Conservation (phyloP, 2,888 invertebrate species). For the Bruchidius siliquastri region DNA sequence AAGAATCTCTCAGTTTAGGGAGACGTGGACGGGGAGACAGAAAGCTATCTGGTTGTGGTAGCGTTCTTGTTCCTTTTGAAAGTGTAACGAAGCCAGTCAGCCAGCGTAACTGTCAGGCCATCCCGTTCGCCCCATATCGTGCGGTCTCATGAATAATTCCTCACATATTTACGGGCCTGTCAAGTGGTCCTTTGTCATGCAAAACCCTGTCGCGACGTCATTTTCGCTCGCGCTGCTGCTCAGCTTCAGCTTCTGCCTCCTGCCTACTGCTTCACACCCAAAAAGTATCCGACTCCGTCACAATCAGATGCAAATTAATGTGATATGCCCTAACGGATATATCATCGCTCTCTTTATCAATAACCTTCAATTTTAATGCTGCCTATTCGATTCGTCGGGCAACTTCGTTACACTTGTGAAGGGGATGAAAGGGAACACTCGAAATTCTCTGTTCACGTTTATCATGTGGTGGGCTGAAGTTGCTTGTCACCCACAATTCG, state of each 20-base stretch:
- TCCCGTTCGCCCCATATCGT: slow-evolving; percentile 43
- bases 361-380: neutral
- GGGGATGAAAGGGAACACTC: neutral
- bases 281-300: slow-evolving; percentile 40
- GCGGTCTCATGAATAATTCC: slow-evolving; percentile 50
- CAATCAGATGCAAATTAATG: slow-evolving; percentile 26
- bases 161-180: slow-evolving; percentile 50
- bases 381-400: neutral
- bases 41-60: neutral
- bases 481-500: no score
- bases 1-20: neutral
- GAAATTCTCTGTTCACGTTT: no score
- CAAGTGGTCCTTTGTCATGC: slow-evolving; percentile 51
- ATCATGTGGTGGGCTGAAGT: no score
- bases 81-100: slow-evolving; percentile 42
- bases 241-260: slow-evolving; percentile 24
- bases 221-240: slow-evolving; percentile 46
- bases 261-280: slow-evolving; percentile 8
- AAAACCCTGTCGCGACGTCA: slow-evolving; percentile 50
- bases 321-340: slow-evolving; percentile 1
- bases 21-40: neutral
- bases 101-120: slow-evolving; percentile 41
- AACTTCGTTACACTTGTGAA: neutral
- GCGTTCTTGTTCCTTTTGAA: slow-evolving; percentile 39
- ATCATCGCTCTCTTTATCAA: neutral